Evolutionary conservation across 2,888 invertebrate species (phyloP).

Genomic region (Prosapia bicincta): DNA sequence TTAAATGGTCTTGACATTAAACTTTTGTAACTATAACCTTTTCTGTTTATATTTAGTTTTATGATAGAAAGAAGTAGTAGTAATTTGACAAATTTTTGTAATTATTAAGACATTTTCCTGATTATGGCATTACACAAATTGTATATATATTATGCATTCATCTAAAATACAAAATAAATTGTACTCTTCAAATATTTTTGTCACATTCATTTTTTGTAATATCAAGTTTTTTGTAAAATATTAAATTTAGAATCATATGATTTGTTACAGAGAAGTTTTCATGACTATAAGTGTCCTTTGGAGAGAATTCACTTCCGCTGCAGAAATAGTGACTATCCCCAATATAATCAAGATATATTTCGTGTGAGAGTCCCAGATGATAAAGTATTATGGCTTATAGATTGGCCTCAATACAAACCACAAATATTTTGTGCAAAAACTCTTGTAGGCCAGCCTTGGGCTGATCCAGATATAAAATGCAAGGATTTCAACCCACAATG

Average conservation of each 20-base stretch:
- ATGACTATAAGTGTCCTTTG: constrained; percentile 10
- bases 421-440: constrained; percentile 63
- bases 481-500: constrained; percentile 63
- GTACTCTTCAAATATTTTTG: no score
- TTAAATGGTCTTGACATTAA: no score
- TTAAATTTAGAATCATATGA: neutral
- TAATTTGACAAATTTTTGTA: no score
- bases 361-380: constrained; percentile 71
- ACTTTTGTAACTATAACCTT: no score
- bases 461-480: constrained; percentile 59
- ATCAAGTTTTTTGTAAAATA: neutral
- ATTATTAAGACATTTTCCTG: no score
- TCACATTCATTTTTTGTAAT: no score
- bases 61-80: no score
- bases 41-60: no score
- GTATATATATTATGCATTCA: no score
- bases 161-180: no score
- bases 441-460: constrained; percentile 73
- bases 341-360: constrained; percentile 52
- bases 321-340: constrained; percentile 64
- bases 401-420: constrained; percentile 71
- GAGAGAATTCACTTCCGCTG: constrained; percentile 47
- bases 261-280: constrained; percentile 10
- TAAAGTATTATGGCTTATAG: constrained; percentile 67
- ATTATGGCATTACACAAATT: no score